phyloP scores from a whole-genome alignment of 2,888 invertebrate genomes.

The Argynnis bischoffii region DNA sequence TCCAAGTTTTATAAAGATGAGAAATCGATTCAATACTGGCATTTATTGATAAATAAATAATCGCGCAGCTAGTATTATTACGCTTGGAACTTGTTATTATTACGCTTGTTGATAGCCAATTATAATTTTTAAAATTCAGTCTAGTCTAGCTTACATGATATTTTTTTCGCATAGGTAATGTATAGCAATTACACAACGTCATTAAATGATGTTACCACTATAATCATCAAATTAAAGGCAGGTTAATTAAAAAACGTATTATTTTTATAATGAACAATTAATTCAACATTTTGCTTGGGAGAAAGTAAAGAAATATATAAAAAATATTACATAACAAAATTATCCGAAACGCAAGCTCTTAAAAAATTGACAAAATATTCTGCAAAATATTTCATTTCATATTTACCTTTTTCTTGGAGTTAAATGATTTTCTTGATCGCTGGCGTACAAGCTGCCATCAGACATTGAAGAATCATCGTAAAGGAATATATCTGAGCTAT shows the following conservation, averaged over 20 bases:
- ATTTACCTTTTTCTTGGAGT: conserved; percentile 75
- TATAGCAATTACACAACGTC: too few species aligned
- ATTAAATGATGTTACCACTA: too few species aligned
- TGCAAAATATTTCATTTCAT: background rate
- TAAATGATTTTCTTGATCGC: conserved; percentile 91
- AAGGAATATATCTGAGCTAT: conserved; percentile 84
- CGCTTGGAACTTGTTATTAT: background rate
- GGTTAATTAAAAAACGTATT: too few species aligned
- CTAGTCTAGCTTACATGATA: too few species aligned
- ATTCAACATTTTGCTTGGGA: too few species aligned
- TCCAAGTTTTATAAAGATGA: conserved; percentile 2
- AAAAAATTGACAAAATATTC: too few species aligned
- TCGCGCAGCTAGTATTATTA: conserved; percentile 1
- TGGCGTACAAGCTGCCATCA: conserved; percentile 88
- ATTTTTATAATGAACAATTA: too few species aligned
- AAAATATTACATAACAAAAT: too few species aligned
- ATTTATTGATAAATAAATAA: background rate
- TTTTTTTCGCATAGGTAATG: too few species aligned
- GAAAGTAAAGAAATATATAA: too few species aligned
- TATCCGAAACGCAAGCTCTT: too few species aligned
- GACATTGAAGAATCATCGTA: conserved; percentile 83
- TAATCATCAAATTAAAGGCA: too few species aligned
- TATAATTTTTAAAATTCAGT: conserved; percentile 6
- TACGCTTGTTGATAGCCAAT: background rate
- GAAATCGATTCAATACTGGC: background rate